Evolutionary conservation across 1,140 invertebrate genomes (phyloP), one percentile per base, ranked within the genome.

Genomic region (Helicoverpa zea): DNA sequence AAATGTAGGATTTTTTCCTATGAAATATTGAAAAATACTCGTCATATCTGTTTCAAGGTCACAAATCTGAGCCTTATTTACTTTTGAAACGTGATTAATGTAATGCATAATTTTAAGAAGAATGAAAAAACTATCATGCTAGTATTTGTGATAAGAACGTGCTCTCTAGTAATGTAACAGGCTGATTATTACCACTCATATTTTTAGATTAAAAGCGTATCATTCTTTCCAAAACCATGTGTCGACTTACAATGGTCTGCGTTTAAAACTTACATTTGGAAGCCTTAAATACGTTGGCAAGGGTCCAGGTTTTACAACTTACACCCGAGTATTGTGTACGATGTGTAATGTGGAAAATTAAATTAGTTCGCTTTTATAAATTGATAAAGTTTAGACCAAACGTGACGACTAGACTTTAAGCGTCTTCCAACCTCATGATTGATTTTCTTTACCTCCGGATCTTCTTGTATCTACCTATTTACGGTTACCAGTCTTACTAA

Each of bases 301-400:
- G 5, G 47, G 0, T 49, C 66, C 66, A 70, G 43, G 23, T 43
- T 43, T 64, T 43, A 43, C 29, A 64, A 52, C 66, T 52, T 29
- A 52, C 47, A 52, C 66, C 13, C 47, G 49, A 18, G 49, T 70
- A 52, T 51, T 70, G 66, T 70, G 29, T 29, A 52, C 66, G 47
- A 66, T 66, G 43, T 66, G 63, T 66, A 66, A 66, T 66, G 63
- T 30, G 43, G 63, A 66, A 66, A 49, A 66, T 66, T 66, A 66
- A 49, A 49, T 66, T 66, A 66, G 35, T 16, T 10, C 16, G 47
- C 63, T 66, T 43, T 10, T 18, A 47, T 66, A 66, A 66, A 66
- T 47, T 66, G n/a, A 43, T 64, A 43, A 49, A 66, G 63, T 66
- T 66, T 66, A 47, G 11, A 18, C 10, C 3, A 9, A 9, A 66